phyloP scores from a whole-genome alignment of 2,113 vertebrate genomes.

The Limanda limanda region DNA sequence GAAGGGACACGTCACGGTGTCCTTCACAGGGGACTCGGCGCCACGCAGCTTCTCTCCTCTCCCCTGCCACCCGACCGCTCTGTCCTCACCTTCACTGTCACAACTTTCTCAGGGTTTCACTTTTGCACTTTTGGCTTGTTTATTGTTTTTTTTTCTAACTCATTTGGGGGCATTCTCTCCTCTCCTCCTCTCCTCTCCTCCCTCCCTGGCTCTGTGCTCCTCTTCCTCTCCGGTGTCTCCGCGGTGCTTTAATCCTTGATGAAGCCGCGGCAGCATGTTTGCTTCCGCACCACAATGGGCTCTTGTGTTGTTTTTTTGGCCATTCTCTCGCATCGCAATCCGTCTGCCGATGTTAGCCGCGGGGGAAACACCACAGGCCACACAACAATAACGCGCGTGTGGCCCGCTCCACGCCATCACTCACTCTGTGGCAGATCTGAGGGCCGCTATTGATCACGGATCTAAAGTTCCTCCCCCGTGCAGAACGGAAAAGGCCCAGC shows the following conservation, averaged over 20 bases:
- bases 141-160: too few species aligned
- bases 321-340: constrained; percentile 22
- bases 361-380: constrained; percentile 31
- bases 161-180: not conserved
- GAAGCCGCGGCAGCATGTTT: constrained; percentile 43
- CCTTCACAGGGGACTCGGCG: constrained; percentile 60
- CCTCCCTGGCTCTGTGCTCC: constrained; percentile 8
- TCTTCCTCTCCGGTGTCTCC: constrained; percentile 40
- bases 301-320: constrained; percentile 18
- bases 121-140: not conserved
- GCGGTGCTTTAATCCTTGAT: constrained; percentile 51
- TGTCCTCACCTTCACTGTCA: constrained; percentile 12
- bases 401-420: too few species aligned
- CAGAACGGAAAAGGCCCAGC: constrained; percentile 8
- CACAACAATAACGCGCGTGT: not conserved
- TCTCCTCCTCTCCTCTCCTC: not conserved
- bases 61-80: not conserved
- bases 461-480: constrained; percentile 27
- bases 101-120: not conserved
- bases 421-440: constrained; percentile 38
- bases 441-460: constrained; percentile 55
- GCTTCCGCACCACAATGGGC: constrained; percentile 4
- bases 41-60: constrained; percentile 24
- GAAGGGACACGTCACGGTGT: constrained; percentile 51
- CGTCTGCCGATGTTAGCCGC: constrained; percentile 51